These are phyloP conservation scores for Strix aluco DNA, from an alignment of 2,113 vertebrate genomes.

Conservation along the genomic window DNA sequence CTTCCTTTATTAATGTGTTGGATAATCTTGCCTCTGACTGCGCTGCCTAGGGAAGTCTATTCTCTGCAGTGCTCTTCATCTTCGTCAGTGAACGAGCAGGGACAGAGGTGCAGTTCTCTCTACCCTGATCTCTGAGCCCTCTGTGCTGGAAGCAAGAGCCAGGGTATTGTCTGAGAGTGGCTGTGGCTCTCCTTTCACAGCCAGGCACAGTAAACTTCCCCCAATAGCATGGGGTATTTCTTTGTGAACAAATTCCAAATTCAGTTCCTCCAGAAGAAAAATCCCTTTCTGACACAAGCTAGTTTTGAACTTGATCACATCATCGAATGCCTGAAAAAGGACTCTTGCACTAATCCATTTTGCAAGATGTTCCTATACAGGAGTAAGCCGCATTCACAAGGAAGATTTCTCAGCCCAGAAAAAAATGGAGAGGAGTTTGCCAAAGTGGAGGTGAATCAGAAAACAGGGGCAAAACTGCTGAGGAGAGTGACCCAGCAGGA, in stretches of 20 bases:
- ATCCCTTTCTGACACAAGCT: not conserved
- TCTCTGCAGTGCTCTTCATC: not conserved
- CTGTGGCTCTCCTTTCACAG: not conserved
- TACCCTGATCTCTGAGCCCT: not conserved
- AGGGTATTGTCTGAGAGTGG: not conserved
- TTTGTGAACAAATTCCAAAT: not conserved
- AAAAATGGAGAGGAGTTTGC: not conserved
- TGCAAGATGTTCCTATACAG: not conserved
- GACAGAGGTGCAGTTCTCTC: not conserved
- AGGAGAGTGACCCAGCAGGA: not conserved
- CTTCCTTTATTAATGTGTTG: not conserved
- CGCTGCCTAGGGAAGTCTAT: not conserved
- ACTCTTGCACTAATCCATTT: not conserved
- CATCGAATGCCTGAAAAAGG: not conserved
- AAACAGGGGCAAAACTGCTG: not conserved
- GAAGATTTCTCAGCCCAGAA: not conserved
- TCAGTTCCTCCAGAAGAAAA: not conserved
- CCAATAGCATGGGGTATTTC: fast-evolving
- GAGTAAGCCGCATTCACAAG: not conserved
- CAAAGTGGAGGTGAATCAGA: not conserved
- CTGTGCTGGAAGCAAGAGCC: not conserved
- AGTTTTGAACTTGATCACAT: not conserved
- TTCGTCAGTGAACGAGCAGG: not conserved
- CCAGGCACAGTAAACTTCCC: not conserved
- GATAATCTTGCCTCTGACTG: not conserved